A percentile compares a stretch with the other conserved stretches of the same genome.
Evolutionary conservation across 1,140 invertebrate species (phyloP).

Genomic region (Oedothorax gibbosus): DNA sequence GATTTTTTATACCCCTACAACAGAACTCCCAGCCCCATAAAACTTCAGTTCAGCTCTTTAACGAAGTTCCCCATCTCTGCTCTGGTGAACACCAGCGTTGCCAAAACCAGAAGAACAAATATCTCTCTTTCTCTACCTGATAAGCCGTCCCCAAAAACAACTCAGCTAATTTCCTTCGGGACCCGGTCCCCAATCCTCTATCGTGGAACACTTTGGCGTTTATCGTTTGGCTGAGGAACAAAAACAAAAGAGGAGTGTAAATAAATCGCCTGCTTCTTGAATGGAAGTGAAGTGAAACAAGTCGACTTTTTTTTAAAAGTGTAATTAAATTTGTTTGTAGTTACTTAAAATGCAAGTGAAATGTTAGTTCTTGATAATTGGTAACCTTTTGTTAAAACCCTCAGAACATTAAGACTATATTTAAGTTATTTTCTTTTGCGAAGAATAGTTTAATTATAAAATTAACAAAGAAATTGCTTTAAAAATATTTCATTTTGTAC

Average conservation of each 20-base stretch:
- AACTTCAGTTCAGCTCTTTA: conserved; percentile 36
- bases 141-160: conserved; percentile 34
- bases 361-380: too few species aligned
- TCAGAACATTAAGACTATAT: too few species aligned
- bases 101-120: not conserved
- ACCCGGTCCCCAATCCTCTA: conserved; percentile 7
- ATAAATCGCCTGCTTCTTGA: conserved; percentile 20
- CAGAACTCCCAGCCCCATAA: not conserved
- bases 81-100: not conserved
- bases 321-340: too few species aligned
- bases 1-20: too few species aligned
- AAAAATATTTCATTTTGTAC: too few species aligned
- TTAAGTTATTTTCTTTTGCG: too few species aligned
- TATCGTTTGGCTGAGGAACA: not conserved
- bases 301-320: not conserved
- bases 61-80: conserved; percentile 48
- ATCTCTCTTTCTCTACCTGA: not conserved
- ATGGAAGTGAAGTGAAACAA: conserved; percentile 2
- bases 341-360: too few species aligned
- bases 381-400: too few species aligned
- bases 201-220: conserved; percentile 1
- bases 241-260: conserved; percentile 44
- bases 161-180: conserved; percentile 57
- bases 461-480: too few species aligned
- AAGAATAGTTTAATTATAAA: too few species aligned